Base-by-base conservation (phyloP, 2,113 vertebrate species). In the Anser cygnoides region DNA sequence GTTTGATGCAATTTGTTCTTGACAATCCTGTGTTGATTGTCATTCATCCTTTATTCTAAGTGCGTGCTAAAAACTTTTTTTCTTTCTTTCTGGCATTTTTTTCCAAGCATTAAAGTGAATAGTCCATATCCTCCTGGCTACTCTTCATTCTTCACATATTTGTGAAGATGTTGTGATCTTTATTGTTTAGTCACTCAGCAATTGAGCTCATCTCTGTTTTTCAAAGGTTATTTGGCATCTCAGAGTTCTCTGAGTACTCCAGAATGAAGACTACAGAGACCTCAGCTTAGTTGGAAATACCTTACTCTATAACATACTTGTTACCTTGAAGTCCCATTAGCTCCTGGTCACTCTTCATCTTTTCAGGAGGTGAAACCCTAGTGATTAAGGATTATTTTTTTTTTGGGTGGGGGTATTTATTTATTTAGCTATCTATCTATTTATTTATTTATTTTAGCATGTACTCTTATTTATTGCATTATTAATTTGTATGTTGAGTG, bases 351-450 rank as follows among this genome's bases (percentile, higher is more conserved):
- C 9, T 49, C 21, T 37, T 55, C 15, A 13, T 16, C 25, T 72
- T 82, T 65, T 75, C 8, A 12, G 62, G 18, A 80, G 25, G 20
- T 81, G 33, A 84, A 84, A 58, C 4, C 13, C 11, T 77, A 33
- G 3, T 49, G 41, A 25, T 5, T 59, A 15, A 37, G 19, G 4
- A 5, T 13, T 41, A 31, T 22, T 22, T 0, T 0, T 10, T 31
- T 21, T 22, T 39, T 39, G 16, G 46, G 8, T 19, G 5, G 3
- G 8, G 10, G 10, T 49, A 49, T 49, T 49, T 49, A 46, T 21
- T 46, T 46, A 21, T 10, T 46, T 46, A 46, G 19, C 43, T 44
- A 44, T 44, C 15, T 20, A 39, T 39, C 10, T 46, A 46, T 46
- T n/a, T 67, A 33, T 15, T 67, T 85, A 59, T 63, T 15, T 7